Conservation (phyloP, 1,140 invertebrate genomes). For the Yoshiicerus persimilis region DNA sequence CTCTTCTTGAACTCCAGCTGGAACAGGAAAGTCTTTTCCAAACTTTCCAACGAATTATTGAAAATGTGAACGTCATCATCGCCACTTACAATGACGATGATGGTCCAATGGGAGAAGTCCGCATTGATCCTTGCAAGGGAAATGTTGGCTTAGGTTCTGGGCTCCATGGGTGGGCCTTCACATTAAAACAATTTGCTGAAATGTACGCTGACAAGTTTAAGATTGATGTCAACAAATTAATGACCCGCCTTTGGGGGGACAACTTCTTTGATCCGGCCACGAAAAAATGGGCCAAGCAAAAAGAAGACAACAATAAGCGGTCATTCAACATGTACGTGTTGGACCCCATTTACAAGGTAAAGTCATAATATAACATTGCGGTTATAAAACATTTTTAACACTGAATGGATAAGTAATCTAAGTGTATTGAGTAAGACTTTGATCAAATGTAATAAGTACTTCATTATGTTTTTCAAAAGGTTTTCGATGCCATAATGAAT, state of each 20-base stretch:
- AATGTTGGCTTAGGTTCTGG: conserved; percentile 99
- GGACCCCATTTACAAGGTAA: conserved; percentile 96
- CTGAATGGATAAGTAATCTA: too few relatives aligned
- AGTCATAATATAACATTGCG: too few relatives aligned
- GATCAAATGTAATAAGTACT: too few relatives aligned
- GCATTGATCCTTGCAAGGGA: conserved; percentile 94
- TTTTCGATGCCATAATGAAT: conserved; percentile 98
- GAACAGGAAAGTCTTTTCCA: conserved; percentile 97
- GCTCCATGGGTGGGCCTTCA: conserved; percentile 99
- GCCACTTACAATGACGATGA: conserved; percentile 97
- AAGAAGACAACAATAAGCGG: conserved; percentile 85
- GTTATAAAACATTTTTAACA: too few relatives aligned
- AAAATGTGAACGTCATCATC: conserved; percentile 99
- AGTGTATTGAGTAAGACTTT: too few relatives aligned
- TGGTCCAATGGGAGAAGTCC: conserved; percentile 98
- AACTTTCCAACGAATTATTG: conserved; percentile 99
- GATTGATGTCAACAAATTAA: conserved; percentile 94
- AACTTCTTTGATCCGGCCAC: conserved; percentile 97
- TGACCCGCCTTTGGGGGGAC: conserved; percentile 95
- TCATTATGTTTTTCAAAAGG: conserved; percentile 58
- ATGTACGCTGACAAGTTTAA: conserved; percentile 99
- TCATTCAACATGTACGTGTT: conserved; percentile 99
- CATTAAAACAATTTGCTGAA: conserved; percentile 98
- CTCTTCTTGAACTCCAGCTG: conserved; percentile 90
- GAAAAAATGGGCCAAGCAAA: conserved; percentile 96